These are phyloP conservation scores for Philhelius pedissequus DNA, from an alignment of 2,888 invertebrate species.

Conservation along the genomic window DNA sequence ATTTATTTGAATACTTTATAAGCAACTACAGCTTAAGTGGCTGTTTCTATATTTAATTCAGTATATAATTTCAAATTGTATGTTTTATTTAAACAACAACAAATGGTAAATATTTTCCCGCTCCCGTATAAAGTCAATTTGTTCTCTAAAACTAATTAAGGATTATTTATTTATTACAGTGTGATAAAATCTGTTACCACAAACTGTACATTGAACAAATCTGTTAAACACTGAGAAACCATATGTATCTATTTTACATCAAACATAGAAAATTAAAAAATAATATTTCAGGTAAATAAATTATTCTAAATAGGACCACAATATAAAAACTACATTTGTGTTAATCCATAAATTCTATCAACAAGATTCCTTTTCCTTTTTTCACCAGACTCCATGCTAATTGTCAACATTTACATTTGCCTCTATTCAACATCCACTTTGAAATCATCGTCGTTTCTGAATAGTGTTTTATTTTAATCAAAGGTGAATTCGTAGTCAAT, in stretches of 20 bases:
- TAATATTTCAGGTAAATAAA: conserved; percentile 30
- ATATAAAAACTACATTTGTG: conserved; percentile 37
- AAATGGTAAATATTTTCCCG: too few species aligned
- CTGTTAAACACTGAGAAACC: neutral
- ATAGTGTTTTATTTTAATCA: neutral
- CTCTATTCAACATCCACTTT: neutral
- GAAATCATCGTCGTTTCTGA: neutral
- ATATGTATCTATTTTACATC: neutral
- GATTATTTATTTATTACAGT: neutral
- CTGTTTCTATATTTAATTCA: too few species aligned
- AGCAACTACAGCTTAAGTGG: too few species aligned
- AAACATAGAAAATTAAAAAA: neutral
- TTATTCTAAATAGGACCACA: conserved; percentile 23
- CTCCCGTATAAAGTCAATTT: too few species aligned
- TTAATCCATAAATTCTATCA: conserved; percentile 46
- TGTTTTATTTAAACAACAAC: too few species aligned
- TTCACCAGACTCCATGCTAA: conserved; percentile 29
- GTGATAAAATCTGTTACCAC: neutral
- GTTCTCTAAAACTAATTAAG: too few species aligned
- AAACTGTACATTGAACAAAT: neutral
- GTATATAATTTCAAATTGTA: too few species aligned
- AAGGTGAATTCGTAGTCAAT: neutral
- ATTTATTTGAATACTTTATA: too few species aligned
- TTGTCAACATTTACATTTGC: conserved; percentile 51
- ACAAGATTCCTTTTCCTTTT: neutral